Evolutionary conservation across 2,888 invertebrate genomes (phyloP).

Genomic region (Hirtodrosophila alboralis): DNA sequence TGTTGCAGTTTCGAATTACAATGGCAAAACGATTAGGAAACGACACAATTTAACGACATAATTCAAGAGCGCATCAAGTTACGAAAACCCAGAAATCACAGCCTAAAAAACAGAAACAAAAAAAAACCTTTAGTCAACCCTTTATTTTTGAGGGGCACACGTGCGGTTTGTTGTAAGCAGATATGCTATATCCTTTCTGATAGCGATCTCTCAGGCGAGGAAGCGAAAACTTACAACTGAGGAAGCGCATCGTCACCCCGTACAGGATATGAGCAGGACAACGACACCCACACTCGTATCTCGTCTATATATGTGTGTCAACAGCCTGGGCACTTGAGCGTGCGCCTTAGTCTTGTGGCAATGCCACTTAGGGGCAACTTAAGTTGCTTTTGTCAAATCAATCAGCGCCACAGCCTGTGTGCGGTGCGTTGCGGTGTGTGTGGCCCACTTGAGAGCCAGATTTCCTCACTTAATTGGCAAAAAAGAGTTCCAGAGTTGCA

Average conservation of each 20-base stretch:
- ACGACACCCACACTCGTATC: conserved; percentile 50
- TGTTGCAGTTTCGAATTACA: conserved; percentile 55
- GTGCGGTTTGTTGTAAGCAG: conserved; percentile 69
- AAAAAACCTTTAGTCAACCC: too few relatives aligned
- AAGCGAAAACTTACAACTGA: conserved; percentile 82
- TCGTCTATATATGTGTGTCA: conserved; percentile 54
- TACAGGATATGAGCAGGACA: conserved; percentile 61
- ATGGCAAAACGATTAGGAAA: conserved; percentile 74
- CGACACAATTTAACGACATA: conserved; percentile 79
- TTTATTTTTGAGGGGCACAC: conserved; percentile 53
- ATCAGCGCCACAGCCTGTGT: conserved; percentile 50
- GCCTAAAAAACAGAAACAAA: conserved; percentile 3
- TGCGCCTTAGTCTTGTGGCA: conserved; percentile 37
- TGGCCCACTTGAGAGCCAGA: conserved; percentile 57
- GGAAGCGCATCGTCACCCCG: conserved; percentile 62
- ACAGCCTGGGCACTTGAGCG: conserved; percentile 65
- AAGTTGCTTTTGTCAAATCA: conserved; percentile 62
- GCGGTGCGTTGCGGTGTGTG: conserved; percentile 27
- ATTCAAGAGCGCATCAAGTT: conserved; percentile 77
- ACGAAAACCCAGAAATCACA: conserved; percentile 43
- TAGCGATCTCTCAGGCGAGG: conserved; percentile 73
- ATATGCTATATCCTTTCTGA: conserved; percentile 80
- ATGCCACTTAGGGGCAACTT: conserved; percentile 68
- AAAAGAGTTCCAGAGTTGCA: conserved; percentile 9
- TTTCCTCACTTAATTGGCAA: conserved; percentile 71